Percentiles rank a stretch among this genome's conserved stretches.
phyloP scores from a whole-genome alignment of 2,888 invertebrate species.

The Erebia ligea region DNA sequence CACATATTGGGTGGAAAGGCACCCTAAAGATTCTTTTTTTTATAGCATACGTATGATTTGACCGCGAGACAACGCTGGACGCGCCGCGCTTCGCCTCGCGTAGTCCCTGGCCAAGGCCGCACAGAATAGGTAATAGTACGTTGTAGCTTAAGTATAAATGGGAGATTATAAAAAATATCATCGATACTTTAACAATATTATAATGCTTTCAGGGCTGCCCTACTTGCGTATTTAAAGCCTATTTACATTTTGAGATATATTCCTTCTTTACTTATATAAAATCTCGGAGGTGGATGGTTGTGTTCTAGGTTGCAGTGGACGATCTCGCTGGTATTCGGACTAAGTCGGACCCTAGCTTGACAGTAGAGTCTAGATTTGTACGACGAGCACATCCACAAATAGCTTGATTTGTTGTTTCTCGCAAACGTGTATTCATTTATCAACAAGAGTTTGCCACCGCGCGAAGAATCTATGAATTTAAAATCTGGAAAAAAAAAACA shows the following conservation, averaged over 20 bases:
- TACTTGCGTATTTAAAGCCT: neutral
- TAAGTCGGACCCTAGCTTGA: conserved; percentile 37
- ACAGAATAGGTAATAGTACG: no score
- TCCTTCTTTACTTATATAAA: conserved; percentile 40
- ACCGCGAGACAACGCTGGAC: no score
- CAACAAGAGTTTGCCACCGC: conserved; percentile 41
- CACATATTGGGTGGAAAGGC: no score
- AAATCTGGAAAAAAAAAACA: no score
- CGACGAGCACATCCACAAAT: conserved; percentile 42
- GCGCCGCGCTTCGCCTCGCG: no score
- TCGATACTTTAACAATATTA: no score
- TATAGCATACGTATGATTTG: no score
- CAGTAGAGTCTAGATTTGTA: conserved; percentile 33
- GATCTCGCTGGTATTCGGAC: conserved; percentile 11
- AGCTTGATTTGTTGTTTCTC: conserved; percentile 36
- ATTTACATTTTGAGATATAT: conserved; percentile 29
- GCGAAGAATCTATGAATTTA: conserved; percentile 32
- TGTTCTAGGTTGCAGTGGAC: conserved; percentile 32
- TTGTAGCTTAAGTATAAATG: no score
- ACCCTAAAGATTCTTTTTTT: no score
- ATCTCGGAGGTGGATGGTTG: conserved; percentile 42
- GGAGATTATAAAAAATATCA: no score
- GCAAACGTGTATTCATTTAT: conserved; percentile 42
- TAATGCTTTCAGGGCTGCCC: neutral
- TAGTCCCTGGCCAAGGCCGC: no score